These are phyloP conservation scores for Nemotelus pantherinus DNA, from an alignment of 2,888 invertebrate species.

Conservation along the genomic window DNA sequence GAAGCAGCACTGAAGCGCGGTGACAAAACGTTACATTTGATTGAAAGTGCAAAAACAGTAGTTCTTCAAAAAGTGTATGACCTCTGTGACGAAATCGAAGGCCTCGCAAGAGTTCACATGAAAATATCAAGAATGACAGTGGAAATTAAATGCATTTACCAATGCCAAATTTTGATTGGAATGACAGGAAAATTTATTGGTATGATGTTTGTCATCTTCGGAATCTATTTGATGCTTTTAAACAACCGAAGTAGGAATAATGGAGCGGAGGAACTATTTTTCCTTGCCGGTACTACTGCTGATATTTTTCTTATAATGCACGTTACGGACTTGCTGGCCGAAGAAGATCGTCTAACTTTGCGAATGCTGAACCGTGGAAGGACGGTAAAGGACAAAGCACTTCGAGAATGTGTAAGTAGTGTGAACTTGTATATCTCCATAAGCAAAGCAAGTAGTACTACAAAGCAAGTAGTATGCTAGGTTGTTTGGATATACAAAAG, in stretches of 20 bases:
- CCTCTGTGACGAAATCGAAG: constrained; percentile 2
- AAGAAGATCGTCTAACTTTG: not conserved
- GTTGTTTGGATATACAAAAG: too few species aligned
- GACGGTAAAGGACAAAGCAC: not conserved
- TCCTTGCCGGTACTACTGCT: too few species aligned
- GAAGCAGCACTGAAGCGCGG: not conserved
- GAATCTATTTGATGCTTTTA: too few species aligned
- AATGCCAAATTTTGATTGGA: constrained; percentile 1
- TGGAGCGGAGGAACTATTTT: too few species aligned
- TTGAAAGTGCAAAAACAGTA: not conserved
- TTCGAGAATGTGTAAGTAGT: constrained; percentile 14
- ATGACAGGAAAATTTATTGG: constrained; percentile 6
- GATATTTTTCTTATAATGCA: not conserved
- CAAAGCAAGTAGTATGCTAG: too few species aligned
- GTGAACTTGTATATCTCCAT: too few species aligned
- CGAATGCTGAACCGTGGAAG: not conserved
- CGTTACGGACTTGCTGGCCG: not conserved
- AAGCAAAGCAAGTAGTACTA: too few species aligned
- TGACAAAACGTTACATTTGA: not conserved
- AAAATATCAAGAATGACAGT: not conserved
- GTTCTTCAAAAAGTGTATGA: not conserved
- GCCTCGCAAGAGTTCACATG: not conserved
- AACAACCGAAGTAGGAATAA: too few species aligned
- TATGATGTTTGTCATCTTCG: not conserved
- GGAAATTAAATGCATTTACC: not conserved